Conservation (phyloP, 2,888 invertebrate genomes). For the Clistopyga incitator region DNA sequence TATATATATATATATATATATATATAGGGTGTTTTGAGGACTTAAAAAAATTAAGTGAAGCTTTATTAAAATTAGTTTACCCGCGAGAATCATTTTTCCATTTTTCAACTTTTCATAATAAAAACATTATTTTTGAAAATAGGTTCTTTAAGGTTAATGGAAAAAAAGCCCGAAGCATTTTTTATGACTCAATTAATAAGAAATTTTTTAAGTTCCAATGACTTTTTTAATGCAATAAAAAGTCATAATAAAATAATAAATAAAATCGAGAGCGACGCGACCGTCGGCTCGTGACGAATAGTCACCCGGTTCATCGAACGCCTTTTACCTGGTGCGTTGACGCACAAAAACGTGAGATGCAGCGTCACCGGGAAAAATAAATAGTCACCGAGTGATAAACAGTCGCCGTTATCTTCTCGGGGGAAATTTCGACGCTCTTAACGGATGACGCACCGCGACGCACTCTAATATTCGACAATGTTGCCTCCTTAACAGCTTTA, state of each 20-base stretch:
- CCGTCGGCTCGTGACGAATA: not conserved
- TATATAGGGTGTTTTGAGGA: not conserved
- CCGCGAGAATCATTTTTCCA: too few relatives aligned
- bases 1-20: too few relatives aligned
- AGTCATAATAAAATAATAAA: too few relatives aligned
- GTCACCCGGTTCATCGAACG: slow-evolving; percentile 4
- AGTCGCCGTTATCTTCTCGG: not conserved
- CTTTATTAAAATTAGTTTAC: too few relatives aligned
- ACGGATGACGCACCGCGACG: not conserved
- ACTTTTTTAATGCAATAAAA: too few relatives aligned
- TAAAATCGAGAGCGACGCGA: too few relatives aligned
- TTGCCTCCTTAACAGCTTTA: not conserved
- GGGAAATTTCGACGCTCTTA: slow-evolving; percentile 1
- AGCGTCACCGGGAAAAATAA: not conserved
- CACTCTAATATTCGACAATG: not conserved
- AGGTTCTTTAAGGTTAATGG: too few relatives aligned
- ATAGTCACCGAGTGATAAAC: not conserved
- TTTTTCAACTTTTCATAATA: too few relatives aligned
- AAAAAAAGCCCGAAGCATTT: too few relatives aligned
- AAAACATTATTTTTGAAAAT: too few relatives aligned
- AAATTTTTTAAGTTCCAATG: too few relatives aligned
- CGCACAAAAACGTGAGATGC: not conserved
- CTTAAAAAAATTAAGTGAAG: not conserved
- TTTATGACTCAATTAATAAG: too few relatives aligned
- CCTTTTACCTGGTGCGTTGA: not conserved